phyloP scores from a whole-genome alignment of 2,888 invertebrate species.

The Cephalotes varians region DNA sequence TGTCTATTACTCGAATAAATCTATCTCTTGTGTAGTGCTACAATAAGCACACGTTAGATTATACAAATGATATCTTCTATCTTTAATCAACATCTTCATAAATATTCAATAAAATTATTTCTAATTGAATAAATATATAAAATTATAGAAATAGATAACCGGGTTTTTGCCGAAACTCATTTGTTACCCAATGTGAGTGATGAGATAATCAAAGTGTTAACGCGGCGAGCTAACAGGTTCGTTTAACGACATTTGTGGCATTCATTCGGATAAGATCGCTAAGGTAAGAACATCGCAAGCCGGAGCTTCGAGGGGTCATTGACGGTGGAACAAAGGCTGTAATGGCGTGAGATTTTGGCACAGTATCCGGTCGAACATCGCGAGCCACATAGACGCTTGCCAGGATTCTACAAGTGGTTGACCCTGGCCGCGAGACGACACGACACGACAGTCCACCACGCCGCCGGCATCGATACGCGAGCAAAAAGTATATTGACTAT shows the following conservation, averaged over 20 bases:
- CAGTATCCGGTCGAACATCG: slow-evolving; percentile 35
- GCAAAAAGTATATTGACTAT: slow-evolving; percentile 44
- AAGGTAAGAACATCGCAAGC: background rate
- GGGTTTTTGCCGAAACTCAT: background rate
- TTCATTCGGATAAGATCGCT: slow-evolving; percentile 3
- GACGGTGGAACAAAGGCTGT: slow-evolving; percentile 49
- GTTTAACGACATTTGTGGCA: slow-evolving; percentile 23
- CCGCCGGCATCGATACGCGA: slow-evolving; percentile 69
- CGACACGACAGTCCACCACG: slow-evolving; percentile 13
- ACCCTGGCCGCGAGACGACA: slow-evolving; percentile 77
- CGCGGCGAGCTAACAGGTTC: background rate
- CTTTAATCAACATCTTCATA: background rate
- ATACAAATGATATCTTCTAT: background rate
- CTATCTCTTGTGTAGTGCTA: background rate
- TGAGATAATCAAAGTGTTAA: background rate
- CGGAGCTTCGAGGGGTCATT: slow-evolving; percentile 40
- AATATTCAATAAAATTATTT: slow-evolving; percentile 1
- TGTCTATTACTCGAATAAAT: background rate
- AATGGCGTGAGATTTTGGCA: slow-evolving; percentile 61
- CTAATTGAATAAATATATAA: background rate
- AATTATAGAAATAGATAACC: background rate
- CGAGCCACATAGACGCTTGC: slow-evolving; percentile 64
- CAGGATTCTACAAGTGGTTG: slow-evolving; percentile 83
- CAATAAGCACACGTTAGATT: background rate
- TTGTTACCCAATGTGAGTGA: background rate